Base-by-base conservation (phyloP, 1,140 invertebrate species). In the Venturia canescens region DNA sequence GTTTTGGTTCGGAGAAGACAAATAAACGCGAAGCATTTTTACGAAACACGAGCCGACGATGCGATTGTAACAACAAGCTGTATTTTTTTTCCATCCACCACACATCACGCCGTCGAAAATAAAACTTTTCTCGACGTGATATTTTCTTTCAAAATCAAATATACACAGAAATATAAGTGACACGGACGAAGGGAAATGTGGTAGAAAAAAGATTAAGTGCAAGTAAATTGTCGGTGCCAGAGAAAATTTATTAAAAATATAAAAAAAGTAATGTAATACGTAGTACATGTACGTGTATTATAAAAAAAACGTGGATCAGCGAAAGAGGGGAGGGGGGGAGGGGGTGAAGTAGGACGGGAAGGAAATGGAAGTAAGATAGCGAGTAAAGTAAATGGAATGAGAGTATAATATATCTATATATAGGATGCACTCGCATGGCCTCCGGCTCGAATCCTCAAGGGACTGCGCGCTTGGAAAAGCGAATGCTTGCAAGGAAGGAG, bases 361-460 rank as follows among this genome's bases (percentile, higher is more conserved):
- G 67, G 67, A 70, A 70, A 70, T 34, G 31, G 67, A 31, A 70
- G 31, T 18, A 70, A 70, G 29, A 70, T 38, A 70, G 29, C 18
- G 67, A 34, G 29, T 70, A 70, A 31, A 44, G 38, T 44, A 44
- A 44, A 44, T 44, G 38, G 38, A 44, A 71, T 26, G 18, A 29
- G 27, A 18, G 29, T 69, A 69, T 21, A 27, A 69, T 63, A 63
- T 63, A 63, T 26, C 13, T 63, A 9, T 26, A 63, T 63, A 63
- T 63, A 63, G 60, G 3, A 63, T 63, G 60, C 6, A 44, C 69
- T 71, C 23, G 7, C 34, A 26, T 71, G 69, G 34, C 31, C 69
- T 38, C 69, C 44, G n/a, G 34, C 69, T 71, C 38, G 69, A 48
- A 71, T 71, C 34, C 69, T 71, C 69, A 23, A 48, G 69, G 69